phyloP scores from a whole-genome alignment of 2,113 vertebrate species.

The Caretta caretta region DNA sequence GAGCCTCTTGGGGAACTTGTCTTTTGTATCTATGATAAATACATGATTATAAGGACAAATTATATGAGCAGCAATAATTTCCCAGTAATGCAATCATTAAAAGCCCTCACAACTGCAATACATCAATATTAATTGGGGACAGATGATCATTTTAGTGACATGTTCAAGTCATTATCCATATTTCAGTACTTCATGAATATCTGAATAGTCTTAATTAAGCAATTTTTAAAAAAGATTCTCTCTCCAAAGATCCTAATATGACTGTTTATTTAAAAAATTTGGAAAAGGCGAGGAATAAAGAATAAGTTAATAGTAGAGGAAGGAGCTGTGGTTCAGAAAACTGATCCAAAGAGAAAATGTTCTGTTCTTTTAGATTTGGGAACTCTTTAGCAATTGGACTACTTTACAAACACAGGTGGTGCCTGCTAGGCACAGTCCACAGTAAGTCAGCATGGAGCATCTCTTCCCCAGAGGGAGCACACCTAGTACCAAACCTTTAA shows the following conservation, averaged over 20 bases:
- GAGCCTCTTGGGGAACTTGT: constrained; percentile 79
- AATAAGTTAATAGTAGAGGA: neutral
- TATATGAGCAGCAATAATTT: constrained; percentile 91
- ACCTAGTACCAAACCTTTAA: neutral
- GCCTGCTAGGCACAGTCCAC: fast-evolving
- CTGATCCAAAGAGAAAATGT: constrained; percentile 16
- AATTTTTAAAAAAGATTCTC: constrained; percentile 69
- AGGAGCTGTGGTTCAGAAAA: neutral
- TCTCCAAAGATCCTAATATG: constrained; percentile 11
- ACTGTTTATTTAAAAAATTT: constrained; percentile 74
- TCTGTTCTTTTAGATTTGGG: neutral
- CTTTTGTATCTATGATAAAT: constrained; percentile 86
- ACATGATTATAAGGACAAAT: constrained; percentile 93
- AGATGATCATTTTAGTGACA: constrained; percentile 87
- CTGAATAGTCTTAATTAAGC: constrained; percentile 82
- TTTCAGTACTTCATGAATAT: constrained; percentile 82
- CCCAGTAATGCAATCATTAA: constrained; percentile 89
- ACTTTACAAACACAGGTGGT: neutral
- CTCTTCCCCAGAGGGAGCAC: neutral
- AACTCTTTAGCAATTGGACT: neutral
- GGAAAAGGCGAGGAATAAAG: neutral
- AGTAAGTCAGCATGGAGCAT: fast-evolving
- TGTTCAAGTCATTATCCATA: constrained; percentile 84
- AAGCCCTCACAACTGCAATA: constrained; percentile 85
- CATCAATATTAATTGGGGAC: constrained; percentile 94